Evolutionary conservation across 2,888 invertebrate species (phyloP).

Genomic region (Petrolisthes cinctipes): DNA sequence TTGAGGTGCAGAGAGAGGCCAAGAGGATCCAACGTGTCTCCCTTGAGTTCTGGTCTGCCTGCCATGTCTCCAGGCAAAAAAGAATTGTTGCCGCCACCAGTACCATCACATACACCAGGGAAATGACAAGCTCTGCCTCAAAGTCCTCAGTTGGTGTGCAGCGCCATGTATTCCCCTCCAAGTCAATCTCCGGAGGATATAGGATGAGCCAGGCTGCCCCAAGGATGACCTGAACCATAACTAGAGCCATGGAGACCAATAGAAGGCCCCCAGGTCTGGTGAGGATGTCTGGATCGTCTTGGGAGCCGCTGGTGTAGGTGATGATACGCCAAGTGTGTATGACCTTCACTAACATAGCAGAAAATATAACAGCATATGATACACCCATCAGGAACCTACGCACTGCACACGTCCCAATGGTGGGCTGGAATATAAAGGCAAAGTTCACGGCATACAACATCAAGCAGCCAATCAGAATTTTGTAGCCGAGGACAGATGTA

Average conservation of each 20-base stretch:
- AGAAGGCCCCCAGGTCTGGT: slow-evolving; percentile 69
- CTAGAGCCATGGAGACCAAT: slow-evolving; percentile 69
- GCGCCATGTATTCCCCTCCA: slow-evolving; percentile 65
- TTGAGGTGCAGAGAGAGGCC: slow-evolving; percentile 69
- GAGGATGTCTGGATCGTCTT: slow-evolving; percentile 67
- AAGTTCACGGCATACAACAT: slow-evolving; percentile 70
- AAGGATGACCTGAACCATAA: slow-evolving; percentile 70
- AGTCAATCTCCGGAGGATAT: slow-evolving; percentile 68
- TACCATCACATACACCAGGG: slow-evolving; percentile 70
- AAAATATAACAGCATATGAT: slow-evolving; percentile 70
- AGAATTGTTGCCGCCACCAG: slow-evolving; percentile 70
- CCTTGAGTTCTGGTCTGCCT: slow-evolving; percentile 69
- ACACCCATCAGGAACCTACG: slow-evolving; percentile 71
- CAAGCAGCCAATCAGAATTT: slow-evolving; percentile 70
- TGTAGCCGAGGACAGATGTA: slow-evolving; percentile 70
- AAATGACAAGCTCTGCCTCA: slow-evolving; percentile 70
- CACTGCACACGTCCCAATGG: slow-evolving; percentile 69
- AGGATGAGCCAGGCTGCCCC: slow-evolving; percentile 71
- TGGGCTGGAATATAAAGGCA: slow-evolving; percentile 70
- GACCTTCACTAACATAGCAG: slow-evolving; percentile 71
- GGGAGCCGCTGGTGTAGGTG: slow-evolving; percentile 67
- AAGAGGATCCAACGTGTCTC: slow-evolving; percentile 71
- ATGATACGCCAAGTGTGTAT: slow-evolving; percentile 70
- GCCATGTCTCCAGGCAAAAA: slow-evolving; percentile 69
- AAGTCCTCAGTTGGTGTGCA: slow-evolving; percentile 70